Evolutionary conservation across 1,140 invertebrate genomes (phyloP), one percentile per base, ranked within the genome.

Genomic region (Caerostris extrusa): DNA sequence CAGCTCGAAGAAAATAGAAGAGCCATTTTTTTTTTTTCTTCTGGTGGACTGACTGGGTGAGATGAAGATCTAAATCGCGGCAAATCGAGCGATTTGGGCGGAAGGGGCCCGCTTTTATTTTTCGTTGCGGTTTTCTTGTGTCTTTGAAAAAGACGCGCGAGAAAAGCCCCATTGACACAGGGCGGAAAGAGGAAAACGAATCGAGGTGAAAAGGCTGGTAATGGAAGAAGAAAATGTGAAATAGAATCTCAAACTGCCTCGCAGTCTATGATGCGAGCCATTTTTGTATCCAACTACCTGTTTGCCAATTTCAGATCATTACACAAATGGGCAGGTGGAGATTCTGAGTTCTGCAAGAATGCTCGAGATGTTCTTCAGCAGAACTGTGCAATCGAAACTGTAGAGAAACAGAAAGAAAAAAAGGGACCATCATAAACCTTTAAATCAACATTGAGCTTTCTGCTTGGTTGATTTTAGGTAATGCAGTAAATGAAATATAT

Each of bases 11-110:
- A 77, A 77, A 50, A 71, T 71, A 77, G 34, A 5, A 12, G 19
- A 10, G 7, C 7, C 34, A 50, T 77, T 77, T 77, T 77, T 77
- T 50, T 34, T 34, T 12, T 7, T 77, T 12, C 8, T 64, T 17
- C 10, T 14, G 17, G 61, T 14, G 17, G 61, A 14, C 3, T 50
- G 12, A 10, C 8, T 1, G 50, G 71, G 12, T 77, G 71, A 50
- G 19, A 34, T 50, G 34, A 53, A 77, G 34, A 77, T 77, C 71
- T 77, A 77, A 77, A 77, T 77, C 71, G 53, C 71, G 50, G 71
- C 71, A 77, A 77, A 77, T 77, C 71, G 71, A 77, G 53, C 34
- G 71, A 77, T 77, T 77, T 34, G 71, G 8, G 14, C 34, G 71
- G 53, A 77, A 77, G 34, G 71, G 53, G 14, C 71, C 14, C 7